These are phyloP conservation scores for Laticauda laticaudata DNA, from an alignment of 2,113 vertebrate genomes.

Conservation along the genomic window DNA sequence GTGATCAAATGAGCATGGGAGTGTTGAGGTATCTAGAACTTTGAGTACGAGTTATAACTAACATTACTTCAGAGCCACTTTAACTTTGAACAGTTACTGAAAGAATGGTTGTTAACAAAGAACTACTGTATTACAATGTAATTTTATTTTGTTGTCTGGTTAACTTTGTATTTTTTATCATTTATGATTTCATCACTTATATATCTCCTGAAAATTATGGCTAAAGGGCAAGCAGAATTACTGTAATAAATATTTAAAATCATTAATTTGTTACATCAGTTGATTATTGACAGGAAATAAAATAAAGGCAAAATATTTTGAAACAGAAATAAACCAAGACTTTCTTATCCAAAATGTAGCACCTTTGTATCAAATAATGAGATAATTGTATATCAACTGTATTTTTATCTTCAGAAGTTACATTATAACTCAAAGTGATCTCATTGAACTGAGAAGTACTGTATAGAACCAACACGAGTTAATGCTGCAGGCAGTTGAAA, in stretches of 20 bases:
- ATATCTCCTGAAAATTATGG: neutral
- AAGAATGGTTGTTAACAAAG: neutral
- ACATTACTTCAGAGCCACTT: neutral
- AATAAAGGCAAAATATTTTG: neutral
- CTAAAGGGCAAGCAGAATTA: neutral
- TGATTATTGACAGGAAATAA: neutral
- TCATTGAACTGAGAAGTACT: neutral
- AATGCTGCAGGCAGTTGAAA: neutral
- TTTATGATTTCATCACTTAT: neutral
- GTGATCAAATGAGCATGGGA: neutral
- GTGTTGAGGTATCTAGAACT: neutral
- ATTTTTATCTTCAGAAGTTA: neutral
- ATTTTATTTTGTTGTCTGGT: neutral
- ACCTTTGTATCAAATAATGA: neutral
- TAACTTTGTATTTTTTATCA: neutral
- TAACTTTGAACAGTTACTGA: neutral
- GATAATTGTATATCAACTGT: neutral
- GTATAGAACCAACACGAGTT: neutral
- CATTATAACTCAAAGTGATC: neutral
- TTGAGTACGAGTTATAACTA: neutral
- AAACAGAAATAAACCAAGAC: neutral
- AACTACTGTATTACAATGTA: neutral
- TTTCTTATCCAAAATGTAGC: neutral
- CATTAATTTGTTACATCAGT: neutral
- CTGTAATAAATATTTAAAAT: neutral